Percentiles rank a stretch among this genome's conserved stretches.
These are phyloP conservation scores for Cepaea hortensis DNA, from an alignment of 2,888 invertebrate species.

Conservation along the genomic window DNA sequence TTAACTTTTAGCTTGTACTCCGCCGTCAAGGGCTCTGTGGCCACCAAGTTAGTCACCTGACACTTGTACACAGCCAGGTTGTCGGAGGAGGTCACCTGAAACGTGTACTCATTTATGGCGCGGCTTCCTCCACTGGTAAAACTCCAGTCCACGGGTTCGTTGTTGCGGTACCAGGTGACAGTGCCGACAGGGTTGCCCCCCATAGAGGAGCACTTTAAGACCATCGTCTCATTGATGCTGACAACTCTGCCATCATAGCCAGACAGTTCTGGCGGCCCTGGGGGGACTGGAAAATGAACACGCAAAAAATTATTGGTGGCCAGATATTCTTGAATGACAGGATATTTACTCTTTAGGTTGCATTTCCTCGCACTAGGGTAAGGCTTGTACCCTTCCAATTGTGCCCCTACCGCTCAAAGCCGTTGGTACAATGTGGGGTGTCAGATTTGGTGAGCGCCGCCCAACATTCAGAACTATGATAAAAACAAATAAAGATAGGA, in stretches of 20 bases:
- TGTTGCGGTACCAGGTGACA: conserved; percentile 88
- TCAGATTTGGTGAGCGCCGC: no score
- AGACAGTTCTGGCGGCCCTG: conserved; percentile 92
- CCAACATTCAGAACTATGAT: background rate
- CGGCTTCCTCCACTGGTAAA: conserved; percentile 81
- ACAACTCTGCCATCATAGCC: conserved; percentile 93
- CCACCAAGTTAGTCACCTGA: conserved; percentile 94
- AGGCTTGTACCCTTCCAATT: no score
- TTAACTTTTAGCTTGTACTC: conserved; percentile 91
- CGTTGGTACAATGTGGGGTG: no score
- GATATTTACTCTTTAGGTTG: no score
- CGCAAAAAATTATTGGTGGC: no score
- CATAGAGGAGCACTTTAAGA: conserved; percentile 90
- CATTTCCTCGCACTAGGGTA: no score
- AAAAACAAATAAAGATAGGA: background rate
- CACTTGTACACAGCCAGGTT: conserved; percentile 95
- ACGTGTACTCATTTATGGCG: conserved; percentile 84
- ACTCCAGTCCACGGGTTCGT: conserved; percentile 89
- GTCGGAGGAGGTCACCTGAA: conserved; percentile 92
- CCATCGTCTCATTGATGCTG: conserved; percentile 90
- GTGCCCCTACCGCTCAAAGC: no score
- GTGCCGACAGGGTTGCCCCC: conserved; percentile 97
- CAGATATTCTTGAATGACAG: no score
- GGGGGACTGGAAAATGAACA: conserved; percentile 84
- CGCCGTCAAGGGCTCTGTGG: conserved; percentile 88